Base-by-base conservation (phyloP, 2,888 invertebrate genomes). In the Drosophila fulvimacula region DNA sequence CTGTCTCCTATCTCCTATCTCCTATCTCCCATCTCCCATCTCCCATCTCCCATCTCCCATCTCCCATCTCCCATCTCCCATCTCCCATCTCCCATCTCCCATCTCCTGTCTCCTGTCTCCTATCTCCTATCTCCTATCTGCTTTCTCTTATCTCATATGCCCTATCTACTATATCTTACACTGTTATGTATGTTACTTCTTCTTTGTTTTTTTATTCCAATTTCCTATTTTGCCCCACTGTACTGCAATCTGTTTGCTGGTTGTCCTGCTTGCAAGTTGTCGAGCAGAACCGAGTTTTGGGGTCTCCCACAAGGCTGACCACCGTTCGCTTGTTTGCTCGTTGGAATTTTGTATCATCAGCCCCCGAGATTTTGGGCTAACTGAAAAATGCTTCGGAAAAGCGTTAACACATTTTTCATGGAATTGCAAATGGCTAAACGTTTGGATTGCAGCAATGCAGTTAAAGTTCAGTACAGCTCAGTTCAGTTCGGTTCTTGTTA, bases 221-320 rank as follows among this genome's bases (percentile, higher is more conserved):
- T 32, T 9, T 15, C 17, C 27, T n/a, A 4, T 3, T 32, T 39
- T 27, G 42, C 1, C 0, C 44, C 57, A 67, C 67, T 41, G 67
- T 67, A 51, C 51, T 19, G 24, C 36, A 41, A 46, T 39, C 46
- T 67, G 36, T 21, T 15, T n/a, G 21, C 24, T 38, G 53, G n/a
- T n/a, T 56, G 41, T 41, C 59, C 69, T 52, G 48, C 38, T 30
- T 34, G 69, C 60, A 49, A 38, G 10, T 69, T 55, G 36, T 42
- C 59, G 24, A 41, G 39, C 46, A 36, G 53, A 41, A 55, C 39
- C 39, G 55, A 60, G 55, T 44, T 68, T 69, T 57, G 56, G 57
- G 59, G 69, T 53, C 46, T 21, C 42, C 69, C 69, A 69, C 61
- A 55, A 55, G 70, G 55, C 60, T 69, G 69, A 69, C 69, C 69